Base-by-base conservation (phyloP, 2,797 vertebrate species). In the Anguilla megastoma region DNA sequence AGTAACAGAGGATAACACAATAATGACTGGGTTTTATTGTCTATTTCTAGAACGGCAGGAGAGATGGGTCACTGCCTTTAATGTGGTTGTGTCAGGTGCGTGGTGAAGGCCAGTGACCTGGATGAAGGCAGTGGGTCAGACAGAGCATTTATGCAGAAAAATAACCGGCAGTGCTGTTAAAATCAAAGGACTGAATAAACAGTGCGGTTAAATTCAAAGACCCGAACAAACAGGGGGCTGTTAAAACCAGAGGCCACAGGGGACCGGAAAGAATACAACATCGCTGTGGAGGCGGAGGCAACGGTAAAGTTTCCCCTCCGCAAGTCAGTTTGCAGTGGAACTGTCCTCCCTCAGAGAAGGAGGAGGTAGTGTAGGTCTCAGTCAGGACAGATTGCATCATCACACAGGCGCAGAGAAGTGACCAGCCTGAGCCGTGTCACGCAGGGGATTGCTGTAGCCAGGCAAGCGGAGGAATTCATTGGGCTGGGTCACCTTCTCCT, bases 61-160 rank as follows among this genome's bases (percentile, higher is more conserved):
- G 21, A 76, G 71, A 36, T 76, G 71, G 71, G 27, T 76, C 71
- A 33, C 71, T 76, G 71, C 71, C 33, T 76, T 33, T 36, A 69
- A n/a, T 27, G 63, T n/a, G 27, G 27, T n/a, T 69, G 71, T 33
- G 63, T 30, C n/a, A 71, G 27, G 69, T 71, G 71, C 18, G 71
- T 5, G 0, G n/a, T 76, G 27, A 76, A 33, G 30, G 71, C 27
- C 33, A 36, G 71, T 33, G 71, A 76, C 74, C 74, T 16, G 36
- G 74, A 36, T 45, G 36, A 79, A 79, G 74, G 36, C 74, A 79
- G 74, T 41, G 74, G 74, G 18, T 79, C 74, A 79, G 33, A 41
- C 36, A 12, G 69, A 41, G 3, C 30, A 45, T 8, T 30, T 71
- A 71, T 41, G 36, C 36, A 45, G 45, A 79, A 76, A 76, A 76